Conservation (phyloP, 2,113 vertebrate species). For the Atractosteus spatula region DNA sequence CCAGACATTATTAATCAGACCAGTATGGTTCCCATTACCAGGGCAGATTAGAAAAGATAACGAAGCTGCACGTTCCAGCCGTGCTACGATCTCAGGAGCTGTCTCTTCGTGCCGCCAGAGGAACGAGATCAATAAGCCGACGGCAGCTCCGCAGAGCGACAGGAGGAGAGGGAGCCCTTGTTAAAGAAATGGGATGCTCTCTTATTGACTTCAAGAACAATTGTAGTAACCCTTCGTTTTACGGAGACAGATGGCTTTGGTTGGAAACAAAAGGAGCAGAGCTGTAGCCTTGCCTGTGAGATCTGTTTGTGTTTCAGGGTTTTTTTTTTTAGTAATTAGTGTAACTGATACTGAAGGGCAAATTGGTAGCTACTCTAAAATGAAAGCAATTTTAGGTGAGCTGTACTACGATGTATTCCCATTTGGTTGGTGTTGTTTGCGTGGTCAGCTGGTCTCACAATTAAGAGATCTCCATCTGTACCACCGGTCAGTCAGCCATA, state of each 20-base stretch:
- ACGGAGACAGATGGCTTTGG: background rate
- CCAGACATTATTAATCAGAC: constrained; percentile 40
- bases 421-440: too few relatives aligned
- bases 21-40: constrained; percentile 34
- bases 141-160: constrained; percentile 43
- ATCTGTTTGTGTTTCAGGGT: too few relatives aligned
- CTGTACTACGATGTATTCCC: too few relatives aligned
- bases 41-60: background rate
- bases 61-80: too few relatives aligned
- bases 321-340: too few relatives aligned
- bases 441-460: too few relatives aligned
- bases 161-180: constrained; percentile 29
- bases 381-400: too few relatives aligned
- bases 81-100: constrained; percentile 25
- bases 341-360: too few relatives aligned
- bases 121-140: constrained; percentile 42
- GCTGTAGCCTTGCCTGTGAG: too few relatives aligned
- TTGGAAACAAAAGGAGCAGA: constrained; percentile 11
- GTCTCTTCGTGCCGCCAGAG: constrained; percentile 28
- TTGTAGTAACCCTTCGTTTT: constrained; percentile 1
- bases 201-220: constrained; percentile 37
- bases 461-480: too few relatives aligned
- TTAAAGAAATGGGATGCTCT: constrained; percentile 51
- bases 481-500: too few relatives aligned
- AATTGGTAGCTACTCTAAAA: too few relatives aligned